Conservation (phyloP, 1,140 invertebrate species). For the Magallana gigas region DNA sequence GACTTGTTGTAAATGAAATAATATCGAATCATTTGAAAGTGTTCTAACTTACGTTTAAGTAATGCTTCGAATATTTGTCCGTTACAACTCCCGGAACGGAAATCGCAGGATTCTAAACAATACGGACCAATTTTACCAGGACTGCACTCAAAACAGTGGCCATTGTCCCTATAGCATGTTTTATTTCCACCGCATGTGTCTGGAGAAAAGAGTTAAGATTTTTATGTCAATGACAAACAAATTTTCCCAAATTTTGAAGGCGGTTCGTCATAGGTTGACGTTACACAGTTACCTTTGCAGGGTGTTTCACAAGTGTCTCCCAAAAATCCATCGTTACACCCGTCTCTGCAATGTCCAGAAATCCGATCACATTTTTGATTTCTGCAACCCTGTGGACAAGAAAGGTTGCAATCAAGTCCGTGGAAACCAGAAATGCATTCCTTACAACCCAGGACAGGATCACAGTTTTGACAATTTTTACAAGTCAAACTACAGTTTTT, state of each 20-base stretch:
- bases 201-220: not conserved
- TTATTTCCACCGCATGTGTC: not conserved
- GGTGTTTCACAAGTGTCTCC: not conserved
- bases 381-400: not conserved
- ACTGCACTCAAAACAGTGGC: not conserved
- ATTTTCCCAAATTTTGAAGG: not conserved
- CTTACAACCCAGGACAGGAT: not conserved
- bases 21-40: too few species aligned
- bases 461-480: not conserved
- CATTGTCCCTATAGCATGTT: not conserved
- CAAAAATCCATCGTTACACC: not conserved
- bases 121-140: not conserved
- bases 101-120: not conserved
- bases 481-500: conserved; percentile 5
- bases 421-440: not conserved
- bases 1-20: too few species aligned
- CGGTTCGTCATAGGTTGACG: not conserved
- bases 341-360: not conserved
- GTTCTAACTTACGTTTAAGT: too few species aligned
- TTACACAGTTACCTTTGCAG: not conserved
- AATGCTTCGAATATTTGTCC: too few species aligned
- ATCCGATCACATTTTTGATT: not conserved
- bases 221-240: not conserved
- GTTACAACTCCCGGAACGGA: too few species aligned
- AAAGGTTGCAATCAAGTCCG: not conserved